Evolutionary conservation across 2,113 vertebrate species (phyloP), one percentile per base, ranked within the genome.

Genomic region (Pelodiscus sinensis): DNA sequence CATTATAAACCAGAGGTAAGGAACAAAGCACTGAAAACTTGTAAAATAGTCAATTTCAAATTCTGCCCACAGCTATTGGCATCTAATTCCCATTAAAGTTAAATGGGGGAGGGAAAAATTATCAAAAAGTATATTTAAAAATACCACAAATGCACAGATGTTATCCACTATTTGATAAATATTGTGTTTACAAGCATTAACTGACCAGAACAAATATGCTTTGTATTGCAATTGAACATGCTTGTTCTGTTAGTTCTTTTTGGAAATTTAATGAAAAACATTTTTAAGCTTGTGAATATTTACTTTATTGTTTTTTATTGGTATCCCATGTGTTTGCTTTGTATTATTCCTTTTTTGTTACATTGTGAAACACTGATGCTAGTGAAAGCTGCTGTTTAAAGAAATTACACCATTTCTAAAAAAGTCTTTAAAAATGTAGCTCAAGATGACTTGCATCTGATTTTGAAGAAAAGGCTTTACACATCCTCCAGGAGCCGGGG

Each of bases 311-410:
- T 25, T 3, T 10, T 52, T 90, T 88, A 50, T 25, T 92, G 51
- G 78, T 52, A 35, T 85, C 31, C 21, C 16, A 15, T 25, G 3
- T 57, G 2, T 89, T 96, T 91, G 19, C 88, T 95, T 91, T 83
- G 81, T 51, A 24, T 87, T 93, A 29, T 21, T 50, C 92, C 21
- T 79, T 89, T 44, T 80, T 94, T 90, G 27, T 29, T 92, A 44
- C 27, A 25, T 90, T 87, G 55, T 35, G 62, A 93, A 92, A 90
- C 71, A 83, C 78, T 65, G 27, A 89, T n/a, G 92, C 24, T 87
- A 62, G 62, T 7, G 18, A 92, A 73, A 81, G 55, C 13, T 79
- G 57, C 51, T 60, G 25, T 57, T 65, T 90, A 71, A 84, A 93
- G 92, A 50, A 31, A 82, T 89, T 22, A 81, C 85, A 50, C 2